These are phyloP conservation scores for Parthenolecanium corni DNA, from an alignment of 2,888 invertebrate species.

Conservation along the genomic window DNA sequence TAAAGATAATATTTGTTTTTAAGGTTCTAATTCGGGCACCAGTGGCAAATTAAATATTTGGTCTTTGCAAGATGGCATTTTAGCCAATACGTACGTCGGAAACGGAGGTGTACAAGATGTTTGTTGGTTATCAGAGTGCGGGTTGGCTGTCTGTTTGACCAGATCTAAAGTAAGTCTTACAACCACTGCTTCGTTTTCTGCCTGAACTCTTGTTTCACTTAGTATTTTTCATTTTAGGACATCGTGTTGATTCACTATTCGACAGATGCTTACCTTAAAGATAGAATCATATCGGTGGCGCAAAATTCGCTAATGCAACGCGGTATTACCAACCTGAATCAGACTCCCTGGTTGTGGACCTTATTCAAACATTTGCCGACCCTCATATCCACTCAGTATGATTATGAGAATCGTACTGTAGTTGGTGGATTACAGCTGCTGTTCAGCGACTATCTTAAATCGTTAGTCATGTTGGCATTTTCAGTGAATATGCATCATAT, in stretches of 20 bases:
- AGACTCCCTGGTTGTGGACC: slow-evolving; percentile 44
- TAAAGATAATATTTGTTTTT: too few relatives aligned
- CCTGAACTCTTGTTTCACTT: background rate
- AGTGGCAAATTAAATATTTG: slow-evolving; percentile 49
- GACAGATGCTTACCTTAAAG: slow-evolving; percentile 40
- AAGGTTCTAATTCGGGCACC: slow-evolving; percentile 40
- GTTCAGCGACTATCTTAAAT: slow-evolving; percentile 48
- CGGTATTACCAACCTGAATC: slow-evolving; percentile 45
- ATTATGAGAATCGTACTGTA: slow-evolving; percentile 47
- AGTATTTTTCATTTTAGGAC: slow-evolving; percentile 35
- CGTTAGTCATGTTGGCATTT: slow-evolving; percentile 44
- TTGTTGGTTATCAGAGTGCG: slow-evolving; percentile 43
- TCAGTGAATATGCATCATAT: slow-evolving; percentile 45
- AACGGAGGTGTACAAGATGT: slow-evolving; percentile 43
- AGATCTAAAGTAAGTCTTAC: slow-evolving; percentile 42
- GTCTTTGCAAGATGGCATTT: slow-evolving; percentile 47
- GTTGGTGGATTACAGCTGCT: slow-evolving; percentile 48
- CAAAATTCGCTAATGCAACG: slow-evolving; percentile 43
- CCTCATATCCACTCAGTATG: slow-evolving; percentile 44
- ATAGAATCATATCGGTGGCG: slow-evolving; percentile 43
- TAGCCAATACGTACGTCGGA: slow-evolving; percentile 46
- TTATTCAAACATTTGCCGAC: slow-evolving; percentile 39
- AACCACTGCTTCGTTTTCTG: background rate
- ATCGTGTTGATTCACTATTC: slow-evolving; percentile 43
- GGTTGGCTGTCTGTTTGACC: slow-evolving; percentile 45